These are phyloP conservation scores for Nanorana parkeri DNA, from an alignment of 2,113 vertebrate genomes.

Conservation along the genomic window DNA sequence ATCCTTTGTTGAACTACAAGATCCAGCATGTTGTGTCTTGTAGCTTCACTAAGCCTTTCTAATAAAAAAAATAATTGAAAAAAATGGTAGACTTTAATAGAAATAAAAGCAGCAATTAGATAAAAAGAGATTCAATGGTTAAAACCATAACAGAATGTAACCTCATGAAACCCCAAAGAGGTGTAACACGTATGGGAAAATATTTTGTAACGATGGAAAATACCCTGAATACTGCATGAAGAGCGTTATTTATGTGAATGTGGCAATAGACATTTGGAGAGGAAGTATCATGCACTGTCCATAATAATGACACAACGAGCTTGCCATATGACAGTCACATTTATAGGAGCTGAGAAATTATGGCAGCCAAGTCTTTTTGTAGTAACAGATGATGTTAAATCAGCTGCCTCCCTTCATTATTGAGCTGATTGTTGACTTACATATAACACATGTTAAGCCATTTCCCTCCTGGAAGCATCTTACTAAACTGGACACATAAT, in stretches of 20 bases:
- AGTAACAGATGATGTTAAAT: conserved; percentile 51
- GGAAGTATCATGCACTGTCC: background rate
- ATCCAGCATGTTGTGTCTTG: too few relatives aligned
- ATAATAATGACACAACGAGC: background rate
- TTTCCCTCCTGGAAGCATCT: background rate
- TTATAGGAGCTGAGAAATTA: background rate
- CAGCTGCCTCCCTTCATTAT: conserved; percentile 51
- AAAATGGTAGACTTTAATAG: too few relatives aligned
- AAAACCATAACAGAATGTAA: too few relatives aligned
- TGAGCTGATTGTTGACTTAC: conserved; percentile 26
- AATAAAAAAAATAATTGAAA: too few relatives aligned
- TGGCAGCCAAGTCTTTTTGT: conserved; percentile 52
- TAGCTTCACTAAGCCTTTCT: too few relatives aligned
- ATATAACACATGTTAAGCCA: conserved; percentile 1
- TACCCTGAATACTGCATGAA: conserved; percentile 12
- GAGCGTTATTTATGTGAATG: conserved; percentile 40
- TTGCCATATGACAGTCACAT: conserved; percentile 13
- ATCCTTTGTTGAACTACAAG: too few relatives aligned
- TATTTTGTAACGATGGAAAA: conserved; percentile 39
- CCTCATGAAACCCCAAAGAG: too few relatives aligned
- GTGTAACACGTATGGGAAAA: background rate
- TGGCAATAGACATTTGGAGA: conserved; percentile 7
- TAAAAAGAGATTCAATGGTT: too few relatives aligned
- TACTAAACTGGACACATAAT: too few relatives aligned
- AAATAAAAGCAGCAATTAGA: too few relatives aligned